A percentile compares a stretch with the other conserved stretches of the same genome.
Conservation (phyloP, 2,888 invertebrate genomes). For the Dasypogon diadema region DNA sequence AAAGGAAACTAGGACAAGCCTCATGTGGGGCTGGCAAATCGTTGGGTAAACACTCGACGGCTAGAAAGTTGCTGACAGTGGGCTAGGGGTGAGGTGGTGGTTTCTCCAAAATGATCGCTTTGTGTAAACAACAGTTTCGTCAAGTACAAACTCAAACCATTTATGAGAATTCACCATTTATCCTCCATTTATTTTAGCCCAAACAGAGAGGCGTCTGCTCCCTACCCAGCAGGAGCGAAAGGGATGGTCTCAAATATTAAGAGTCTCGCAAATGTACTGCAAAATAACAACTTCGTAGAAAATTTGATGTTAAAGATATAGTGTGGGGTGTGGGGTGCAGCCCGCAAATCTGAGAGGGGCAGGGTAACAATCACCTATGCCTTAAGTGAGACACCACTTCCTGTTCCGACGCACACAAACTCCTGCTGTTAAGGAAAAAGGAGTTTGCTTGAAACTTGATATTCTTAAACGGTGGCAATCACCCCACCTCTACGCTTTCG, state of each 20-base stretch:
- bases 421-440: background rate
- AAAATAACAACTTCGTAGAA: constrained; percentile 51
- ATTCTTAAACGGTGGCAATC: constrained; percentile 45
- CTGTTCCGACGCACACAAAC: constrained; percentile 14
- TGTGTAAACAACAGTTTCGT: constrained; percentile 58
- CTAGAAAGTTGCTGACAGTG: constrained; percentile 33
- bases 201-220: constrained; percentile 7
- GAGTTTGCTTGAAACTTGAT: constrained; percentile 31
- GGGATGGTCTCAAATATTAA: constrained; percentile 47
- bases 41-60: constrained; percentile 40
- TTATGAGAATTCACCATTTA: constrained; percentile 57
- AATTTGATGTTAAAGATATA: constrained; percentile 25
- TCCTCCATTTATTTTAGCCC: constrained; percentile 54
- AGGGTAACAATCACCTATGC: constrained; percentile 12
- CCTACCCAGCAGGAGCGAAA: constrained; percentile 3
- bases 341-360: background rate
- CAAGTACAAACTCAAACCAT: constrained; percentile 54
- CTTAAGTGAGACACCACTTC: constrained; percentile 6
- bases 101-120: constrained; percentile 57
- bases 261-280: constrained; percentile 55
- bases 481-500: constrained; percentile 1
- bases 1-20: constrained; percentile 1
- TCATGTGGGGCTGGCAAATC: constrained; percentile 20
- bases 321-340: background rate
- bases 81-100: background rate